Evolutionary conservation across 2,113 vertebrate genomes (phyloP), one percentile per base, ranked within the genome.

Genomic region (Xiphophorus maculatus): DNA sequence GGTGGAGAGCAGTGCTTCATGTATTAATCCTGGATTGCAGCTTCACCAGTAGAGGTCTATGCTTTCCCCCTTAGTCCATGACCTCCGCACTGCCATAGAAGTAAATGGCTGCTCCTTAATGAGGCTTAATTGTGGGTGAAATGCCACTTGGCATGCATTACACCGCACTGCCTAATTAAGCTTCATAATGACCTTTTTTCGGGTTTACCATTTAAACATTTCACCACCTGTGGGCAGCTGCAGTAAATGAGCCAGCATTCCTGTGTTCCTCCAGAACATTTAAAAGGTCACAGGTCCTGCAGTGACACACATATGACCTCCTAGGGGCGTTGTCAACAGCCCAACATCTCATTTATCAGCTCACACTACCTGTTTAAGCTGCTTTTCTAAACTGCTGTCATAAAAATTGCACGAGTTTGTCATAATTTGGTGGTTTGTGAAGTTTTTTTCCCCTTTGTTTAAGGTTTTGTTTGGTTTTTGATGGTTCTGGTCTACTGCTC

Each of bases 1-100:
- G 4, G 32, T 32, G 30, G 29, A 30, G 28, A 63, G 62, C 14
- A 29, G 15, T 7, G 13, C 63, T 64, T 35, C 27, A 13, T 40
- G 11, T 27, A 3, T 27, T 40, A 17, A 71, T 19, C 35, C 29
- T 44, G 25, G 64, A 61, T 65, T 69, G 51, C 10, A 10, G 2
- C 27, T 68, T 73, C 66, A 67, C 80, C 87, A 85, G 74, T 63
- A 91, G 85, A 84, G 75, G 87, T 77, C 80, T 14, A 30, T 15
- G 40, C 19, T 67, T 68, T 80, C 79, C 66, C 67, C 32, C 25
- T 33, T 10, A 14, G n/a, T 58, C 15, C 58, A 54, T 63, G 9
- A 60, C 33, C 17, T 15, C 28, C 44, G 5, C 14, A 37, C 28
- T 17, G 4, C 27, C 29, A 25, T 1, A 12, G 48, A 44, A 11